Conservation (phyloP, 2,888 invertebrate species). For the Eilema depressum region DNA sequence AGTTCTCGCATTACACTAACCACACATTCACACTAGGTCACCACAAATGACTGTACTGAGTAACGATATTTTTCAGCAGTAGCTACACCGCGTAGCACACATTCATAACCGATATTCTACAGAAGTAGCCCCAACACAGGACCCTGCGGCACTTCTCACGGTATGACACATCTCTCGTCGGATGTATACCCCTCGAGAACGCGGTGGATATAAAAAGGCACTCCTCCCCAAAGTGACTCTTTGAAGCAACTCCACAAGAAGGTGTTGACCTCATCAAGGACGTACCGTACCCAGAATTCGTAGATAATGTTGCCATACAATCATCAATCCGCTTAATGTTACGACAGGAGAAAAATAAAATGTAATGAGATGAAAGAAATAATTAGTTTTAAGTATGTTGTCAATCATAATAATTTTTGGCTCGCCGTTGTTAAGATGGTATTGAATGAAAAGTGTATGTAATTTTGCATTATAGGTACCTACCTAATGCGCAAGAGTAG, state of each 20-base stretch:
- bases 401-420: slow-evolving; percentile 13
- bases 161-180: not conserved
- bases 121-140: not conserved
- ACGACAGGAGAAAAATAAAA: slow-evolving; percentile 9
- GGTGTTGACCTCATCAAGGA: too few relatives aligned
- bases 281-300: too few relatives aligned
- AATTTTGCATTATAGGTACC: slow-evolving; percentile 4
- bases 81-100: too few relatives aligned
- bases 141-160: not conserved
- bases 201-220: too few relatives aligned
- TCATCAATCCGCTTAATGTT: not conserved
- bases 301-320: not conserved
- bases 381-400: slow-evolving; percentile 12
- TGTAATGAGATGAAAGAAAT: slow-evolving; percentile 12
- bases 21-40: too few relatives aligned
- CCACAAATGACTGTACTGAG: too few relatives aligned
- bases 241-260: too few relatives aligned
- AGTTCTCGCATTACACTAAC: too few relatives aligned
- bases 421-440: slow-evolving; percentile 5
- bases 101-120: not conserved
- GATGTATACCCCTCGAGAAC: not conserved
- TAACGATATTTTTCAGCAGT: too few relatives aligned
- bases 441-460: slow-evolving; percentile 6
- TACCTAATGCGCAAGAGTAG: not conserved
- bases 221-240: too few relatives aligned